These are phyloP conservation scores for Paramacrobiotus metropolitanus DNA, from an alignment of 1,140 invertebrate species.

Conservation along the genomic window DNA sequence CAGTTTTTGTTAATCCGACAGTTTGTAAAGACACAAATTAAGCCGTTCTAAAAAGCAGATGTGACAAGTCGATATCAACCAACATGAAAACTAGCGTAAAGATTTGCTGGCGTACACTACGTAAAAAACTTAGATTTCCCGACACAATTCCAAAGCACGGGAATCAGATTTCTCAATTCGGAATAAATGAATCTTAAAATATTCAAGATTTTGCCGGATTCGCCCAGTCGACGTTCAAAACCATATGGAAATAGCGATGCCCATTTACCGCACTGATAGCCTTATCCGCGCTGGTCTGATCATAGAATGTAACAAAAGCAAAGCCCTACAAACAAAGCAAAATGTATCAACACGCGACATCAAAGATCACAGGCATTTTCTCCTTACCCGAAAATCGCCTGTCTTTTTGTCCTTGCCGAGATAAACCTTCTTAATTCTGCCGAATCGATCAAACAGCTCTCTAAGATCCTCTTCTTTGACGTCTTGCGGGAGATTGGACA, in stretches of 20 bases:
- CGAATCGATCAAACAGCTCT: slow-evolving; percentile 76
- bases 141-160: too few species aligned
- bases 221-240: slow-evolving; percentile 95
- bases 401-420: slow-evolving; percentile 54
- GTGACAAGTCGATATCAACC: too few species aligned
- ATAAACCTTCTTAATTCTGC: slow-evolving; percentile 59
- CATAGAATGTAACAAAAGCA: slow-evolving; percentile 86
- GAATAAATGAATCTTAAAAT: too few species aligned
- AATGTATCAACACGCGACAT: slow-evolving; percentile 3
- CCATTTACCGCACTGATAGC: slow-evolving; percentile 75
- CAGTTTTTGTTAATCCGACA: too few species aligned
- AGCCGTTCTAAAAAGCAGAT: too few species aligned
- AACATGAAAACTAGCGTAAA: too few species aligned
- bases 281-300: slow-evolving; percentile 59
- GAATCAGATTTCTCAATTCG: too few species aligned
- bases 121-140: too few species aligned
- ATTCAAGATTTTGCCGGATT: slow-evolving; percentile 26
- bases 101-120: too few species aligned
- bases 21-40: too few species aligned
- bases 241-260: slow-evolving; percentile 91
- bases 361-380: slow-evolving; percentile 5
- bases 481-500: slow-evolving; percentile 89
- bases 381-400: slow-evolving; percentile 26
- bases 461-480: slow-evolving; percentile 82
- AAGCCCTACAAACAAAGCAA: slow-evolving; percentile 32